phyloP scores from a whole-genome alignment of 2,888 invertebrate genomes.

The Tromatobia lineatoria region DNA sequence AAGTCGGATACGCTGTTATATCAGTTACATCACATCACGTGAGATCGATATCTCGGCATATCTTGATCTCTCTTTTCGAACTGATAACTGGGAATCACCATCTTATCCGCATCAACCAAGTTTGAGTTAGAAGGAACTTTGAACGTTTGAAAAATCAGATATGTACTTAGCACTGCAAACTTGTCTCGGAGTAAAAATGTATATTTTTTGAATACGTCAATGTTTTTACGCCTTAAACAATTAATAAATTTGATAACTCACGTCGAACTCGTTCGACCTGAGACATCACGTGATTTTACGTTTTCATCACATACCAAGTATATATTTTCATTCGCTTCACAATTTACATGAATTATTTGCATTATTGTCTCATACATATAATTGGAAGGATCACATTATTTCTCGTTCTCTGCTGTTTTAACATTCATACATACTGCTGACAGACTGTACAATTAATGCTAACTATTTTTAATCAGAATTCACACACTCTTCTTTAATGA shows the following conservation, averaged over 20 bases:
- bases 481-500: constrained; percentile 58
- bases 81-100: neutral
- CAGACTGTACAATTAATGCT: neutral
- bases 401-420: neutral
- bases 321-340: constrained; percentile 38
- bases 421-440: neutral
- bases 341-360: constrained; percentile 75
- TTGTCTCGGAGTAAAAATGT: too few species aligned
- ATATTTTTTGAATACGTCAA: neutral
- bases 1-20: too few species aligned
- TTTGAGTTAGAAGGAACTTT: neutral
- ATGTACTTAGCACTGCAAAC: too few species aligned
- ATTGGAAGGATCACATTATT: neutral
- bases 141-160: too few species aligned
- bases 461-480: neutral
- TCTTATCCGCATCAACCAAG: neutral
- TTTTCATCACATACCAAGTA: too few species aligned
- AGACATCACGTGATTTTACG: too few species aligned
- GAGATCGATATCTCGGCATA: neutral
- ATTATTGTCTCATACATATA: neutral
- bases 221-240: neutral
- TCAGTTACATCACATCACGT: neutral
- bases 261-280: too few species aligned
- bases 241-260: neutral
- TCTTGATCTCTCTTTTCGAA: neutral